These are phyloP conservation scores for Caenorhabditis remanei DNA, from an alignment of 1,140 invertebrate species.

Conservation along the genomic window DNA sequence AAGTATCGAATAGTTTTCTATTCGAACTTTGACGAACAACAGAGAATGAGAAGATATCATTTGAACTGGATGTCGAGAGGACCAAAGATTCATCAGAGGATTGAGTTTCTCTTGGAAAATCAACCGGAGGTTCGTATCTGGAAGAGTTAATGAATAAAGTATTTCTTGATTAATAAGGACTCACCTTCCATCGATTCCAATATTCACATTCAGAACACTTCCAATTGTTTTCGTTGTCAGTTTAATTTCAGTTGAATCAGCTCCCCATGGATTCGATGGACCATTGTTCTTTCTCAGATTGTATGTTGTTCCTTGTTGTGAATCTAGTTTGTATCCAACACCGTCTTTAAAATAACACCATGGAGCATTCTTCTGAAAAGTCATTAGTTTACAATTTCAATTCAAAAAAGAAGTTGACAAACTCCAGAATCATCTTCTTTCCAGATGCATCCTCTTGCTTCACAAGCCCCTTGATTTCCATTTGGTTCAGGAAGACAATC, in stretches of 20 bases:
- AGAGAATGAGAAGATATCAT: slow-evolving; percentile 78
- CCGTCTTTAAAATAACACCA: slow-evolving; percentile 70
- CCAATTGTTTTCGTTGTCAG: slow-evolving; percentile 66
- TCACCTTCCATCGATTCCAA: slow-evolving; percentile 50
- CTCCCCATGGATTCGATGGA: slow-evolving; percentile 67
- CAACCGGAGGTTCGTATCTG: slow-evolving; percentile 75
- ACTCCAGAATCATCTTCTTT: slow-evolving; percentile 58
- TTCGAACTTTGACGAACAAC: slow-evolving; percentile 77
- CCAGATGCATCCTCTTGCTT: slow-evolving; percentile 65
- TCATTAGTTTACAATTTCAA: not conserved
- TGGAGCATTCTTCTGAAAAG: slow-evolving; percentile 63
- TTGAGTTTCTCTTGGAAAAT: slow-evolving; percentile 66
- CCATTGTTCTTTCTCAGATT: slow-evolving; percentile 60
- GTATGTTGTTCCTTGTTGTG: slow-evolving; percentile 51
- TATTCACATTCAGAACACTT: slow-evolving; percentile 65
- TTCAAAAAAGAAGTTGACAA: not conserved
- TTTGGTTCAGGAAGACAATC: slow-evolving; percentile 63
- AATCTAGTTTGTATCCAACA: slow-evolving; percentile 46
- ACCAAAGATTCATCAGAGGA: slow-evolving; percentile 59
- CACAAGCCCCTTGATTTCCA: slow-evolving; percentile 64
- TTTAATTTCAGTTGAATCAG: slow-evolving; percentile 62
- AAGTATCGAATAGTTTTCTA: slow-evolving; percentile 82
- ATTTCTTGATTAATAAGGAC: not conserved
- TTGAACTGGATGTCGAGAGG: slow-evolving; percentile 73
- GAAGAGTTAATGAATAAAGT: not conserved